phyloP scores from a whole-genome alignment of 2,888 invertebrate genomes.

The Horisme vitalbata region DNA sequence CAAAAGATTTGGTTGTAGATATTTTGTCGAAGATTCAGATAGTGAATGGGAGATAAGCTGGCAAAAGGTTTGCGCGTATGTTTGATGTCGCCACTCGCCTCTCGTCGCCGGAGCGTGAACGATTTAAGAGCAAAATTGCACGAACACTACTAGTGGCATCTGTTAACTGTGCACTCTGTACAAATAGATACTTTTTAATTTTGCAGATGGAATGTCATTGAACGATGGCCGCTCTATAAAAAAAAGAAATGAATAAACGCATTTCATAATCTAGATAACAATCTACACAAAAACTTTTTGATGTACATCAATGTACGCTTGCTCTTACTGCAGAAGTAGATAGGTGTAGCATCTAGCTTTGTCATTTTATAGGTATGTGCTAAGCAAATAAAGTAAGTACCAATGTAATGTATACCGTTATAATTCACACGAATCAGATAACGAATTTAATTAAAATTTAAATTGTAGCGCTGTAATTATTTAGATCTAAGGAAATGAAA shows the following conservation, averaged over 20 bases:
- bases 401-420: neutral
- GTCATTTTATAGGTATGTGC: neutral
- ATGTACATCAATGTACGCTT: too few relatives aligned
- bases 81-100: constrained; percentile 81
- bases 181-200: constrained; percentile 78
- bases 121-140: constrained; percentile 77
- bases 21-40: constrained; percentile 70
- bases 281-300: too few relatives aligned
- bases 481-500: constrained; percentile 55
- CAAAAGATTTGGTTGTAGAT: constrained; percentile 72
- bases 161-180: constrained; percentile 71
- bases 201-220: constrained; percentile 73
- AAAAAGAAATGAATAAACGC: constrained; percentile 38
- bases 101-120: constrained; percentile 77
- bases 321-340: too few relatives aligned
- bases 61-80: constrained; percentile 79
- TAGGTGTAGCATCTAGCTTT: too few relatives aligned
- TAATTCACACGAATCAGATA: constrained; percentile 6
- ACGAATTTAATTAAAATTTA: constrained; percentile 22
- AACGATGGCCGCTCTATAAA: constrained; percentile 42
- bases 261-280: constrained; percentile 27
- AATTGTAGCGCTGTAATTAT: constrained; percentile 30
- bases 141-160: constrained; percentile 74
- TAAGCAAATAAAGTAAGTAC: neutral
- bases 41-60: constrained; percentile 80